Evolutionary conservation across 2,888 invertebrate species (phyloP), one percentile per base, ranked within the genome.

Genomic region (Epicampocera succincta): DNA sequence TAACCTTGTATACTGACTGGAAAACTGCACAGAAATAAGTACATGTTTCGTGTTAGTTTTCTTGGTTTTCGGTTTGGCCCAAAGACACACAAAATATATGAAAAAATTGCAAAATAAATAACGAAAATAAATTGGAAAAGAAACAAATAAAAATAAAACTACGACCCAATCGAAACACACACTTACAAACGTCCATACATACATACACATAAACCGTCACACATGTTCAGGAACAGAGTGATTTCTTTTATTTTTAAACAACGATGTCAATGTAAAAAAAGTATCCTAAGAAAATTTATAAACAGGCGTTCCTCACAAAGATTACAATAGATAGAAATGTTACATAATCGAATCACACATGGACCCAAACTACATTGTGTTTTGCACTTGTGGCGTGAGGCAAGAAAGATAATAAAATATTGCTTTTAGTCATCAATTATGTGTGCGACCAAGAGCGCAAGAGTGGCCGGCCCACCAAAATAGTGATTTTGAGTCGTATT

Each of bases 61-160:
- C 58, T 71, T 80, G 56, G 66, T 40, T 68, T 73, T 56, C 65
- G 63, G 76, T 74, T 69, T 85, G 86, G 85, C 87, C 40, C 46
- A 72, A 65, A 76, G 61, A 48, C 68, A 65, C 38, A 71, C 56
- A 68, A 72, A 61, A 38, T 44, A 61, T 66, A 60, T 72, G 50
- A 83, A 84, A 75, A 79, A 84, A 69, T 80, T 84, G 84, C 85
- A 85, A 85, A 85, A 87, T 86, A 88, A 87, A 88, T 88, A 87
- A 87, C 87, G 87, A 88, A 83, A 88, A 89, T 88, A 89, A 88
- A 88, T 89, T 87, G 87, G 88, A 89, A 87, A 87, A 86, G 87
- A 88, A 87, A 87, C 85, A 87, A 88, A 88, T 88, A 88, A 88
- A 88, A 88, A 86, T 66, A 42, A 66, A 76, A 69, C 71, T 71